phyloP scores from a whole-genome alignment of 1,140 invertebrate species.

The Brachionus angularis region DNA sequence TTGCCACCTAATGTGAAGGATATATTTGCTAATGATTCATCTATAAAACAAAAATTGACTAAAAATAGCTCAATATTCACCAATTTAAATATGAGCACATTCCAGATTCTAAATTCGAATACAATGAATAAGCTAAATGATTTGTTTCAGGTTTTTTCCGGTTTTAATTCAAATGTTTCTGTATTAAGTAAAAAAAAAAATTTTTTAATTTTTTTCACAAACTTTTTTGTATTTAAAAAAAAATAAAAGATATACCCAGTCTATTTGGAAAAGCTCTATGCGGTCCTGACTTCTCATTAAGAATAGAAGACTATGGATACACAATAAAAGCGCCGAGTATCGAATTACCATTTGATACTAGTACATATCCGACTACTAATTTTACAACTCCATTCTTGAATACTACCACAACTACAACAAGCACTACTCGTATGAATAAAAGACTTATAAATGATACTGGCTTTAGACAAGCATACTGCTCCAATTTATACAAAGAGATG shows the following conservation, averaged over 20 bases:
- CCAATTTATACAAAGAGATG: constrained; percentile 24
- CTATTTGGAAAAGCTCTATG: constrained; percentile 34
- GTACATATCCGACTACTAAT: too few relatives aligned
- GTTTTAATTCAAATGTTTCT: neutral
- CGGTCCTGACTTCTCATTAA: constrained; percentile 25
- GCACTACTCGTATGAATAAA: neutral
- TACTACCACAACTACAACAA: neutral
- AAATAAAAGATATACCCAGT: constrained; percentile 13
- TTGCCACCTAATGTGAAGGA: constrained; percentile 26
- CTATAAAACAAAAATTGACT: constrained; percentile 31
- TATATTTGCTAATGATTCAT: constrained; percentile 37
- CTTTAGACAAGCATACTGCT: neutral
- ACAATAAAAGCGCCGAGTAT: neutral
- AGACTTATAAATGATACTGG: neutral
- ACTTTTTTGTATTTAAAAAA: neutral
- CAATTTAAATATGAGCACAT: constrained; percentile 26
- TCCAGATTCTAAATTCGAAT: constrained; percentile 27
- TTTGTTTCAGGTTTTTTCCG: constrained; percentile 33
- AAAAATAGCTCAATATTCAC: constrained; percentile 40
- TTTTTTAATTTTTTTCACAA: neutral
- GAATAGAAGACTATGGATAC: constrained; percentile 38
- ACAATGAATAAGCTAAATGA: constrained; percentile 13
- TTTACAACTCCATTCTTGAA: too few relatives aligned
- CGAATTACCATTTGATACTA: too few relatives aligned
- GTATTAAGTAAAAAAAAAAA: neutral